Evolutionary conservation across 2,797 vertebrate species (phyloP).

Genomic region (Columba guinea): DNA sequence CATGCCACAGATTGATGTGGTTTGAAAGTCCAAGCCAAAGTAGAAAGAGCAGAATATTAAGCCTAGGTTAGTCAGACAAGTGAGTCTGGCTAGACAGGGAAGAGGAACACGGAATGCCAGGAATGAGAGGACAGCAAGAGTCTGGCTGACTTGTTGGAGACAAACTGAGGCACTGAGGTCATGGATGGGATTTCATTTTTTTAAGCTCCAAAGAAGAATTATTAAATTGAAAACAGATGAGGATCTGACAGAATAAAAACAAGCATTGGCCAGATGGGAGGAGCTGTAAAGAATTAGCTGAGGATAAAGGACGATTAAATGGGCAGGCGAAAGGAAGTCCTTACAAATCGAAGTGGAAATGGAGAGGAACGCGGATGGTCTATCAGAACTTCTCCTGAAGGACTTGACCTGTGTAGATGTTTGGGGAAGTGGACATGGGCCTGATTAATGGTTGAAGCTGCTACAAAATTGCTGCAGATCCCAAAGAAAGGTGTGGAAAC

Average conservation of each 20-base stretch:
- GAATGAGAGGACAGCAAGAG: constrained; percentile 6
- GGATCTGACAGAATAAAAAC: constrained; percentile 1
- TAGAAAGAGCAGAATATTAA: constrained; percentile 1
- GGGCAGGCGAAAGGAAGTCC: neutral
- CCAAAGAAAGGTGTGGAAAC: neutral
- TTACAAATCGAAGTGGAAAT: neutral
- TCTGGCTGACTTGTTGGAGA: constrained; percentile 24
- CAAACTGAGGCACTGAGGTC: constrained; percentile 24
- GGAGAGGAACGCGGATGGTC: neutral
- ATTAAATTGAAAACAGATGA: constrained; percentile 39
- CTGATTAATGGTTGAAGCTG: neutral
- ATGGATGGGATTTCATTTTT: neutral
- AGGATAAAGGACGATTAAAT: neutral
- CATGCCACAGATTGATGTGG: neutral
- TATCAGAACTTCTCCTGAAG: neutral
- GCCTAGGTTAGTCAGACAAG: constrained; percentile 23
- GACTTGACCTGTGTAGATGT: accelerated
- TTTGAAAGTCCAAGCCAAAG: constrained; percentile 4
- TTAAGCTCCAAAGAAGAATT: neutral
- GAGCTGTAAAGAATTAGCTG: neutral
- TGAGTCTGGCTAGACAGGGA: constrained; percentile 47
- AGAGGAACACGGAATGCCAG: neutral
- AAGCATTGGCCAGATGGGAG: neutral
- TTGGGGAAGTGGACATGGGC: neutral
- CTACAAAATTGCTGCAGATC: neutral